Conservation (phyloP, 1,140 invertebrate genomes). For the Drosophila pachea region DNA sequence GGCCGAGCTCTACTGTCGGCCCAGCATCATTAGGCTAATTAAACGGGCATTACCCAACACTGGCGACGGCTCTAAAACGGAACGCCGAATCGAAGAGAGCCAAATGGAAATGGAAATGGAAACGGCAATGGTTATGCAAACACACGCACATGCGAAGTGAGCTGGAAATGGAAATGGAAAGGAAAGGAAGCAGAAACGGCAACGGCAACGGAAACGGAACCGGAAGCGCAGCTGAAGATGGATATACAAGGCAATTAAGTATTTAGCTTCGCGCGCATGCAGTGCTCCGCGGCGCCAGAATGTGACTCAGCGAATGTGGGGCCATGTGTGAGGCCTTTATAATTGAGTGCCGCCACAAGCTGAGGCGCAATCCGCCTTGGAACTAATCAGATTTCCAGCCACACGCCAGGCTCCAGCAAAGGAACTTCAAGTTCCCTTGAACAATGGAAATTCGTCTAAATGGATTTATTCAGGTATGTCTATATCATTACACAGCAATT, state of each 20-base stretch:
- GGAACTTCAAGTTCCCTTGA: too few relatives aligned
- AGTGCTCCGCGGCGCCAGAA: background rate
- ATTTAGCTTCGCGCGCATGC: conserved; percentile 11
- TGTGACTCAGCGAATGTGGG: too few relatives aligned
- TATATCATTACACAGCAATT: background rate
- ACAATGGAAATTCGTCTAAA: background rate
- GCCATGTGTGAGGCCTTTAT: too few relatives aligned
- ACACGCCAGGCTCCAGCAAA: too few relatives aligned
- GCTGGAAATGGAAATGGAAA: conserved; percentile 3
- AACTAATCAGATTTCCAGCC: too few relatives aligned
- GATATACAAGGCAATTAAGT: conserved; percentile 17
- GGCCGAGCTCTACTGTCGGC: conserved; percentile 19
- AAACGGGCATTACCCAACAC: conserved; percentile 42
- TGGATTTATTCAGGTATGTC: background rate
- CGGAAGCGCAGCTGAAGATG: too few relatives aligned
- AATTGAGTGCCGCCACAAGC: too few relatives aligned
- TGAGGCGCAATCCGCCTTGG: too few relatives aligned
- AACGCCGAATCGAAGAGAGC: conserved; percentile 6
- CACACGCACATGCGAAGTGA: too few relatives aligned
- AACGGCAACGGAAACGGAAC: background rate
- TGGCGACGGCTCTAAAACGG: conserved; percentile 7
- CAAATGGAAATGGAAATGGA: background rate
- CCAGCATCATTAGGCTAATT: conserved; percentile 54
- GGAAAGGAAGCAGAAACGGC: background rate
- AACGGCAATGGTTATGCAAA: too few relatives aligned